Evolutionary conservation across 1,140 invertebrate genomes (phyloP), one percentile per base, ranked within the genome.

Genomic region (Ips typographus): DNA sequence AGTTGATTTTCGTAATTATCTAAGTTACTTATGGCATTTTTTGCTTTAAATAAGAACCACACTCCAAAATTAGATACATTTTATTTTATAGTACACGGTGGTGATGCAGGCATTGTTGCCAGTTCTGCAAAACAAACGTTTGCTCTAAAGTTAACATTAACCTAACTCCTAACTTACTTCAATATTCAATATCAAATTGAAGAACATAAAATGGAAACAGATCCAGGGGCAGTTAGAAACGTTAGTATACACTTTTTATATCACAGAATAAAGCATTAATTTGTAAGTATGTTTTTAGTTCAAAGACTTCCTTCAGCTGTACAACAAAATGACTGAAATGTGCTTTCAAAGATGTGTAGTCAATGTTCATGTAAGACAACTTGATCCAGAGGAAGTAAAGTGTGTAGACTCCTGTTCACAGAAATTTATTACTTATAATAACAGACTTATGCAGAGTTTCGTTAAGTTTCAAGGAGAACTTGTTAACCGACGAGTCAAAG

Each of bases 331-430:
- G 64, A 94, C 94, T 39, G 94, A 97, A 83, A 84, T 90, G 73
- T 98, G 95, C 80, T 98, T 98, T 80, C 85, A 85, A 74, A 93
- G 95, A 76, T 98, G 95, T 80, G 85, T 96, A 60, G 89, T 90
- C 81, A 94, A 97, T 80, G 95, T 97, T 71, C 96, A 94, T 4
- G 87, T 89, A 4, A 85, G 94, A 76, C 88, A 87, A 73, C 84
- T 95, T 1, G 85, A 88, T 76, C 81, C 87, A 57, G 84, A 88
- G 61, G 77, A 78, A 74, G 49, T 62, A 40, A 65, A 52, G 44
- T 78, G 77, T 68, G 65, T 77, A 42, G 74, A 78, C 52, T 59
- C 70, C 22, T 78, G 77, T 69, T 57, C 76, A 44, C 56, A 71
- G 22, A 78, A 78, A 73, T 78, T 77, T 69, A 76, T 78, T 43